Percentiles rank a stretch among this genome's conserved stretches.
Evolutionary conservation across 2,888 invertebrate genomes (phyloP).

Genomic region (Xiphydria camelus): DNA sequence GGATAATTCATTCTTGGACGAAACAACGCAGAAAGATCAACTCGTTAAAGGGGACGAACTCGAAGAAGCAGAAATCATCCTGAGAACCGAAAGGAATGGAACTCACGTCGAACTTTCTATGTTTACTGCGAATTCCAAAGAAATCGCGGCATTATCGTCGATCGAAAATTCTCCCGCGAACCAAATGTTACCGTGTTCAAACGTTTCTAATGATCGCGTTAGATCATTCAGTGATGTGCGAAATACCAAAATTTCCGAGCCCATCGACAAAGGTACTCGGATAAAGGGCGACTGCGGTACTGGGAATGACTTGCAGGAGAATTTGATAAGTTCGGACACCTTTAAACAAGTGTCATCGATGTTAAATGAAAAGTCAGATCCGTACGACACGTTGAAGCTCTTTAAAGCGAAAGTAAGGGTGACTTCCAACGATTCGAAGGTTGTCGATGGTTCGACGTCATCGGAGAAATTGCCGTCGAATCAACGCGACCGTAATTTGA

Average conservation of each 20-base stretch:
- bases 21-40: slow-evolving; percentile 55
- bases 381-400: slow-evolving; percentile 51
- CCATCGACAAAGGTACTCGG: slow-evolving; percentile 20
- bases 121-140: not conserved
- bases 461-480: slow-evolving; percentile 20
- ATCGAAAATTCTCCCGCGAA: slow-evolving; percentile 31
- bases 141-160: slow-evolving; percentile 22
- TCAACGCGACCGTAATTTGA: not conserved
- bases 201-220: not conserved
- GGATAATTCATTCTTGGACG: slow-evolving; percentile 59
- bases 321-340: slow-evolving; percentile 24
- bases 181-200: not conserved
- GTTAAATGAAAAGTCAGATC: slow-evolving; percentile 37
- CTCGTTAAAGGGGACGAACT: slow-evolving; percentile 18
- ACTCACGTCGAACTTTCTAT: slow-evolving; percentile 2
- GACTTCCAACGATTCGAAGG: not conserved
- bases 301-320: slow-evolving; percentile 16
- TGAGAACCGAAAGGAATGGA: slow-evolving; percentile 3
- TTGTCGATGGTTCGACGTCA: slow-evolving; percentile 14
- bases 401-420: slow-evolving; percentile 39
- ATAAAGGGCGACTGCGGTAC: slow-evolving; percentile 11
- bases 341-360: slow-evolving; percentile 41
- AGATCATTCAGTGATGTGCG: slow-evolving; percentile 3
- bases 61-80: slow-evolving; percentile 3
- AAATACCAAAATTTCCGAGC: slow-evolving; percentile 17